Evolutionary conservation across 2,888 invertebrate genomes (phyloP).

Genomic region (Parasteatoda lunata): DNA sequence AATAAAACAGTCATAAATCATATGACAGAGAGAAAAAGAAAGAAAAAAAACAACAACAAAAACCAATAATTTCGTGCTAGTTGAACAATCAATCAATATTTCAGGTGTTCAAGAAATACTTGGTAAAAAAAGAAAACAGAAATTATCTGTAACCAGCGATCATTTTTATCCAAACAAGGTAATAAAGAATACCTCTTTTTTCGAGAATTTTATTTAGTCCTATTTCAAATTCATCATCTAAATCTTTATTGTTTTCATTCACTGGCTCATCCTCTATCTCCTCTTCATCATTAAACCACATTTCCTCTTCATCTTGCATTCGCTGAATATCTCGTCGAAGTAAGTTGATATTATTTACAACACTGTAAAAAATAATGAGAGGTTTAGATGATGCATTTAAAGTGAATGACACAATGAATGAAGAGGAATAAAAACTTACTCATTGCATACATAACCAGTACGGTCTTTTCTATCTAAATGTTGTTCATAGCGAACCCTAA

Average conservation of each 20-base stretch:
- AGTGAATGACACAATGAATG: too few relatives aligned
- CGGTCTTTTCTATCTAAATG: conserved; percentile 93
- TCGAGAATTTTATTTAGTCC: conserved; percentile 82
- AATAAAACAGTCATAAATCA: too few relatives aligned
- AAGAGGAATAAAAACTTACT: neutral
- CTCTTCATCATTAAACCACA: conserved; percentile 99
- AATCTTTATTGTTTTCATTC: conserved; percentile 77
- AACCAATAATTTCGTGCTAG: too few relatives aligned
- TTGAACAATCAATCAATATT: too few relatives aligned
- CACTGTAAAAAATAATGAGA: conserved; percentile 48
- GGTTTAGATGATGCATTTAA: too few relatives aligned
- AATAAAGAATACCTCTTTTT: conserved; percentile 77
- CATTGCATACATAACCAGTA: conserved; percentile 74
- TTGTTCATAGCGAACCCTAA: conserved; percentile 92
- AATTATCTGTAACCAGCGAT: too few relatives aligned
- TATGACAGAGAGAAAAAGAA: too few relatives aligned
- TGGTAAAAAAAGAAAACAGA: too few relatives aligned
- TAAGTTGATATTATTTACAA: conserved; percentile 25
- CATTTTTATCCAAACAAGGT: neutral
- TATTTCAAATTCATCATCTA: conserved; percentile 80
- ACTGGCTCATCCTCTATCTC: conserved; percentile 81
- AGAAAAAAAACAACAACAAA: too few relatives aligned
- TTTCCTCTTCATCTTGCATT: conserved; percentile 98
- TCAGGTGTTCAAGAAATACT: too few relatives aligned
- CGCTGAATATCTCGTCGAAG: conserved; percentile 92